Evolutionary conservation across 2,113 vertebrate species (phyloP).

Genomic region (Pao palembangensis): DNA sequence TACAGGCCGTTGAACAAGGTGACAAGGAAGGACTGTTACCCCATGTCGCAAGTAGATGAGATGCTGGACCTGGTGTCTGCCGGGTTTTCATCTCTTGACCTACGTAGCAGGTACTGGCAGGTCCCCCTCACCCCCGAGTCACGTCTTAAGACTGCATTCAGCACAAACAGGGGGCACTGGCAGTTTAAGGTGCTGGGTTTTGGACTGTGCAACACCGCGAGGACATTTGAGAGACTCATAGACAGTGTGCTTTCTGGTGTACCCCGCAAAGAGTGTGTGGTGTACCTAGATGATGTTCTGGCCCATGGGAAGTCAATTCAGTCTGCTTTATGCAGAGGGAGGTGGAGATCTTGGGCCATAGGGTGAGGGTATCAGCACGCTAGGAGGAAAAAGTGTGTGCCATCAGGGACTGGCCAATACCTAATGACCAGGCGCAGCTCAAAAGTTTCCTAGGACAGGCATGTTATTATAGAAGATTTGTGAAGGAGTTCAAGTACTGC

Average conservation of each 20-base stretch:
- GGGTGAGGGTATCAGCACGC: background rate
- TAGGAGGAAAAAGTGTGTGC: background rate
- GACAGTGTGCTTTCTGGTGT: conserved; percentile 7
- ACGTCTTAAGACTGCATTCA: conserved; percentile 8
- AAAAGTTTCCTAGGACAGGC: conserved; percentile 1
- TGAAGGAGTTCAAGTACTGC: too few relatives aligned
- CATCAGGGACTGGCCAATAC: background rate
- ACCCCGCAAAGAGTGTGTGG: background rate
- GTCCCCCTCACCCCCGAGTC: background rate
- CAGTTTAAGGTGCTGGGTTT: too few relatives aligned
- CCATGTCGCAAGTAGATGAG: too few relatives aligned
- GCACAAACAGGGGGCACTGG: background rate
- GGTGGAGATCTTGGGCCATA: conserved; percentile 3
- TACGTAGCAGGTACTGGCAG: background rate
- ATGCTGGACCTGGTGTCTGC: too few relatives aligned
- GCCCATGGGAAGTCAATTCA: background rate
- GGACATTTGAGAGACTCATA: conserved; percentile 6
- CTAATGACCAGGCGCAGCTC: background rate
- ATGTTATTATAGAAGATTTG: conserved; percentile 2
- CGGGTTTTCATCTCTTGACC: too few relatives aligned
- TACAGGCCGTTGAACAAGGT: too few relatives aligned
- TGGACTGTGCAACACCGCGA: background rate
- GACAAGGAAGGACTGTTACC: too few relatives aligned
- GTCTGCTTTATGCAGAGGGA: conserved; percentile 1
- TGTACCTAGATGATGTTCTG: conserved; percentile 7